phyloP scores from a whole-genome alignment of 92 coral and sea anemone species.

The Actinostola sp. region DNA sequence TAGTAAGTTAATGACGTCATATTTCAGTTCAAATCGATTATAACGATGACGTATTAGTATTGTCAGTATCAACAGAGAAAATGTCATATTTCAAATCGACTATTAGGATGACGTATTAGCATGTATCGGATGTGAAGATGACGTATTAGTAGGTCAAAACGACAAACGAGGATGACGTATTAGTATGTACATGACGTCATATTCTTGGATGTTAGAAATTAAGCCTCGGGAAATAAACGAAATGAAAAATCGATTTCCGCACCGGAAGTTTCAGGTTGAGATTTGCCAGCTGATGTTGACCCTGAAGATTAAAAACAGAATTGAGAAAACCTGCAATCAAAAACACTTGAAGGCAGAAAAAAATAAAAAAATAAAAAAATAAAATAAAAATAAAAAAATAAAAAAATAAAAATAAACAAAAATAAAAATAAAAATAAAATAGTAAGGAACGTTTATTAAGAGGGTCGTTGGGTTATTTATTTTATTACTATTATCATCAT shows the following conservation, averaged over 20 bases:
- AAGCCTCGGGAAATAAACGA: neutral
- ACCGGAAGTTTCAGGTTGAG: constrained; percentile 34
- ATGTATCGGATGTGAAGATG: neutral
- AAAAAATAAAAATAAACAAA: no score
- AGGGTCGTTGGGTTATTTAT: no score
- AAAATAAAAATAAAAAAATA: neutral
- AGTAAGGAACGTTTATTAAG: no score
- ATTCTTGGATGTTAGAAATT: neutral
- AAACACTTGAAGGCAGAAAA: no score
- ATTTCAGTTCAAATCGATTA: neutral
- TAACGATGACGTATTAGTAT: neutral
- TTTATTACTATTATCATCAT: no score
- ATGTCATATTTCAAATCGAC: neutral
- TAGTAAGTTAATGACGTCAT: constrained; percentile 7
- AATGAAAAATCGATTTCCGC: neutral
- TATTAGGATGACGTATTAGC: constrained; percentile 3
- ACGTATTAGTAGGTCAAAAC: neutral
- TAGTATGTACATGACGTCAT: neutral
- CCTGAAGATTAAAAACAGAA: constrained; percentile 14
- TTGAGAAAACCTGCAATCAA: no score
- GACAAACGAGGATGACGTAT: neutral
- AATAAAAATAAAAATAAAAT: no score
- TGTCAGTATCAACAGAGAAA: neutral
- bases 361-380: neutral
- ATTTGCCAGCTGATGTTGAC: constrained; percentile 30